These are phyloP conservation scores for Bombus confusus DNA, from an alignment of 1,140 invertebrate species.

Conservation along the genomic window DNA sequence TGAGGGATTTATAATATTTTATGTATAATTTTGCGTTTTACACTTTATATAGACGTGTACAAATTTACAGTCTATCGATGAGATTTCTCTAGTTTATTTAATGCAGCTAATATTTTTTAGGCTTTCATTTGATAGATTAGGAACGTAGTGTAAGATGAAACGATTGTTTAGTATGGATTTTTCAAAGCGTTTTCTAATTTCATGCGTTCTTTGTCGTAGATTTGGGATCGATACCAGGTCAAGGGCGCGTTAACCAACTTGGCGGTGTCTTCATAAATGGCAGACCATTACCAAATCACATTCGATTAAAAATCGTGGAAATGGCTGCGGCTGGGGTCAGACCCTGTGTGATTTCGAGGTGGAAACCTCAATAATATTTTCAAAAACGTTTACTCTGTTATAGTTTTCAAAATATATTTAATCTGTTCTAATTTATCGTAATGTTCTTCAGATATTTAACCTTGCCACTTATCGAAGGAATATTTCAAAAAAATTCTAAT, in stretches of 20 bases:
- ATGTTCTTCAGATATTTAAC: background rate
- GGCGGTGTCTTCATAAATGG: slow-evolving; percentile 95
- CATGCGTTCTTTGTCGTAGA: slow-evolving; percentile 66
- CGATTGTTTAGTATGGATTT: background rate
- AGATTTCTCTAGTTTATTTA: no score
- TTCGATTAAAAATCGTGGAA: slow-evolving; percentile 91
- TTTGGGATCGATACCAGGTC: slow-evolving; percentile 84
- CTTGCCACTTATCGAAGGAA: rapidly evolving
- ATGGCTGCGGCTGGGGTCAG: slow-evolving; percentile 90
- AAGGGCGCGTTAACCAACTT: slow-evolving; percentile 92
- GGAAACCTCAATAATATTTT: background rate
- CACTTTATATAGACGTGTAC: no score
- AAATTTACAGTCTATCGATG: no score
- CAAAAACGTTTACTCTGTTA: rapidly evolving
- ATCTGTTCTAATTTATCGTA: background rate
- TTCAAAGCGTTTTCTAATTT: background rate
- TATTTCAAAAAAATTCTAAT: no score
- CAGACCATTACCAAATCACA: slow-evolving; percentile 90
- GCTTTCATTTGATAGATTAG: background rate
- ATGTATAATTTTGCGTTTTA: background rate
- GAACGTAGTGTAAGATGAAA: background rate
- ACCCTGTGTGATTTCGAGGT: slow-evolving; percentile 90
- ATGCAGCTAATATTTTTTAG: no score
- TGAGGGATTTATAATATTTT: background rate
- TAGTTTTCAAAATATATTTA: no score